Evolutionary conservation across 92 coral and sea anemone species (phyloP).

Genomic region (Bergia sp.): DNA sequence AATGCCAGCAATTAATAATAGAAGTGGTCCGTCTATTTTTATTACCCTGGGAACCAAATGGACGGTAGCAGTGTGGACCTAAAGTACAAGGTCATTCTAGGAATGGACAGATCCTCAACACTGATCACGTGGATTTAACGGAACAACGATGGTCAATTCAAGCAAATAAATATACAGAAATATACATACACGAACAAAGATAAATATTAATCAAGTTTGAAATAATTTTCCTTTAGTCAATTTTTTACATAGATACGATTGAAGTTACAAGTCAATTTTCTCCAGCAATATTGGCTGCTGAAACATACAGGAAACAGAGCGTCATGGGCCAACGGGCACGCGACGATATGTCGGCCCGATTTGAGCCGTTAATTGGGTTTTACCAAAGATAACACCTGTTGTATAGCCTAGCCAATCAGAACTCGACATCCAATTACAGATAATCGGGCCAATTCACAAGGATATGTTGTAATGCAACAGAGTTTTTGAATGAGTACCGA

Average conservation of each 20-base stretch:
- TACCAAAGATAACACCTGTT: too few relatives aligned
- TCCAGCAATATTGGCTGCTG: background rate
- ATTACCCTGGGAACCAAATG: background rate
- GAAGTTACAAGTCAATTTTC: background rate
- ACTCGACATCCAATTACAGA: too few relatives aligned
- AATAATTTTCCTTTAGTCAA: background rate
- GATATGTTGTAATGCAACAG: too few relatives aligned
- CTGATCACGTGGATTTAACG: background rate
- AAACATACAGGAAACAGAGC: background rate
- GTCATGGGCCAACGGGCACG: background rate
- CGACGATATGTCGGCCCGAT: too few relatives aligned
- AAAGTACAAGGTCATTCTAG: background rate
- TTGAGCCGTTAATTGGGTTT: too few relatives aligned
- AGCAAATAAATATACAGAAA: too few relatives aligned
- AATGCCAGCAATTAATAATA: conserved; percentile 16
- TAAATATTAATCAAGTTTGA: background rate
- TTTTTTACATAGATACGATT: background rate
- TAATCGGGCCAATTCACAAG: too few relatives aligned
- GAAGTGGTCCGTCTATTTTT: conserved; percentile 28
- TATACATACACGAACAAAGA: background rate
- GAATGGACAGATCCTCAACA: background rate
- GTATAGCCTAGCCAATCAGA: too few relatives aligned
- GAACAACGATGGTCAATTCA: background rate
- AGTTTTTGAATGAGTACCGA: too few relatives aligned
- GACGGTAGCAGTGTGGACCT: background rate